Base-by-base conservation (phyloP, 53 echinoderm and acorn worm species). In the Luidia sarsii region DNA sequence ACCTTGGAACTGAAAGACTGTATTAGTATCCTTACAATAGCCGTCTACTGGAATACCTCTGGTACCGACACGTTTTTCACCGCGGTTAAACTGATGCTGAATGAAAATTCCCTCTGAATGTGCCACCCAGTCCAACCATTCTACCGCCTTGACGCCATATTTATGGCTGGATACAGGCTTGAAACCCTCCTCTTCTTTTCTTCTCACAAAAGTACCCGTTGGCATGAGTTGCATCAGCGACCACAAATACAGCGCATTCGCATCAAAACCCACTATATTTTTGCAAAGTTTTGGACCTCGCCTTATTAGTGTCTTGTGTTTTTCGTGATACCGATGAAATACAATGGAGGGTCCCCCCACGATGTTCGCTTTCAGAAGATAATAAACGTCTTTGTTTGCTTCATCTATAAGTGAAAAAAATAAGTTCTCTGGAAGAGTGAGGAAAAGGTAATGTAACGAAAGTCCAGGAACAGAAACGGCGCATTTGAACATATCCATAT, bases 281-380 rank as follows among this genome's bases (percentile, higher is more conserved):
- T 64, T 14, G 65, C 82, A 87, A 24, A 33, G 36, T 46, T 68
- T 80, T 1, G 20, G 33, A 1, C 70, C 87, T 22, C 65, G 67
- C 15, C 89, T n/a, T n/a, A 83, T 88, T 2, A 66, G 14, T 2
- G 89, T 88, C 25, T 51, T 52, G 27, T 24, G 7, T 0, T 25
- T 35, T 68, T 83, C 69, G 30, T 88, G 89, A 22, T 79, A 79
- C 2, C 89, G 50, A 21, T 67, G n/a, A 30, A 82, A 88, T n/a
- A 83, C 52, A 30, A 83, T 71, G n/a, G 84, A 71, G 1, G 84
- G 84, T 14, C 84, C 71, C 32, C 84, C 69, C 18, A 68, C 55
- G 32, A 38, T 36, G 43, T 36, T 65, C 8, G 6, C 14, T 34
- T 38, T 33, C n/a, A 68, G 7, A 8, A 10, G 37, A 19, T 68